phyloP scores from a whole-genome alignment of 2,113 vertebrate species.

The Gnathonemus longibarbis region DNA sequence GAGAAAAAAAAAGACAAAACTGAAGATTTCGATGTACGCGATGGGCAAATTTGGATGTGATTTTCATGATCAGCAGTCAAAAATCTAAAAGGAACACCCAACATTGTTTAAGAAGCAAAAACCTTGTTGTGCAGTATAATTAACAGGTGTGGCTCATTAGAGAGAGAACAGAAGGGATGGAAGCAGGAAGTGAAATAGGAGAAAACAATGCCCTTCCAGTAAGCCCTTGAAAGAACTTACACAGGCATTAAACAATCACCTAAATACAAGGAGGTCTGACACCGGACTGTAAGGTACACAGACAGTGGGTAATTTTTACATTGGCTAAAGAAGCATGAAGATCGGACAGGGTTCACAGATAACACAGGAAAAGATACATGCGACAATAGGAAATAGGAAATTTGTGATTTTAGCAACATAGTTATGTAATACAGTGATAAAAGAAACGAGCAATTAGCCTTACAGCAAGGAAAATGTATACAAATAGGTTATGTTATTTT shows the following conservation, averaged over 20 bases:
- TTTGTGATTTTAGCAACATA: background rate
- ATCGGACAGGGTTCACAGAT: background rate
- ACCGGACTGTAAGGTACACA: background rate
- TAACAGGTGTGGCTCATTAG: too few species aligned
- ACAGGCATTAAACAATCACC: too few species aligned
- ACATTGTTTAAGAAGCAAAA: too few species aligned
- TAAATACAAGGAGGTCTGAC: background rate
- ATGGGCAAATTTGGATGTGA: too few species aligned
- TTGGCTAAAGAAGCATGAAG: background rate
- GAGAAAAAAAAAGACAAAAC: too few species aligned
- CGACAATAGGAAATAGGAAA: background rate
- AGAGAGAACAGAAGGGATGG: too few species aligned
- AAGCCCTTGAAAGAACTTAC: background rate
- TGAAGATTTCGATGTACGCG: too few species aligned
- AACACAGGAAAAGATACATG: background rate
- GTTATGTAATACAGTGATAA: background rate
- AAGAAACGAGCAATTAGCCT: background rate
- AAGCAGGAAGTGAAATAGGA: too few species aligned
- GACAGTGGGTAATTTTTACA: background rate
- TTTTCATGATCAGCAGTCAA: too few species aligned
- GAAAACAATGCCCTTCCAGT: background rate
- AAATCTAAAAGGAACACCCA: too few species aligned
- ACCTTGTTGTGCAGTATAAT: too few species aligned
- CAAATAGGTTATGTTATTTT: background rate
- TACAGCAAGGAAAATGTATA: background rate